Base-by-base conservation (phyloP, 2,113 vertebrate genomes). In the Rallus limicola region DNA sequence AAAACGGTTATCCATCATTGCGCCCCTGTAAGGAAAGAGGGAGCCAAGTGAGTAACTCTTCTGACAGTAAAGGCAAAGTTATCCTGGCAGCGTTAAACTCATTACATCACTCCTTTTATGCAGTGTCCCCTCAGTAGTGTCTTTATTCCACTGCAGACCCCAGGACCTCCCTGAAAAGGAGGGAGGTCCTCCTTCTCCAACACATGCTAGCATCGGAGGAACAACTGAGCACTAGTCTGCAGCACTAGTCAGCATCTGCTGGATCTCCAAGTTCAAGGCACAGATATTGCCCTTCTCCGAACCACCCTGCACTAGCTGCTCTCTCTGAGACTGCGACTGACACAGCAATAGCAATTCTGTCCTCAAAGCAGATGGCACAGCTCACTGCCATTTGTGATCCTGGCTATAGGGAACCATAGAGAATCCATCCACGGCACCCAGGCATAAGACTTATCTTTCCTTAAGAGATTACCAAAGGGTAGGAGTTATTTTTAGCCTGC, bases 1-100 rank as follows among this genome's bases (percentile, higher is more conserved):
- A 65, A 99, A 99, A 29, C 99, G 98, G 95, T 99, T 99, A 97
- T 99, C 99, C 95, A 99, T 99, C 98, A 99, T 99, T 78, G 95
- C 25, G 5, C 72, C 83, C 90, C 90, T 19, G 82, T 13, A 91
- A 44, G 34, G 34, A 38, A 75, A 64, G 34, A 88, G 36, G 91
- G 31, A 16, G 26, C 21, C n/a, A 29, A 17, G 52, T 92, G 36
- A 91, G 56, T 24, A 50, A 60, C 2, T 16, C 14, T 33, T 62
- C 65, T 11, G 38, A 44, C n/a, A 63, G 60, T 4, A 58, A 77
- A 28, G 0, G 5, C 31, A 44, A 55, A n/a, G n/a, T 36, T 53
- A 83, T 20, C 26, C 50, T 13, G 62, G 40, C 42, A 46, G 33
- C 0, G 16, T 31, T 65, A 60, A 16, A n/a, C 68, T 65, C 1